Base-by-base conservation (phyloP, 1,140 invertebrate species). In the Chironomus striatipennis region DNA sequence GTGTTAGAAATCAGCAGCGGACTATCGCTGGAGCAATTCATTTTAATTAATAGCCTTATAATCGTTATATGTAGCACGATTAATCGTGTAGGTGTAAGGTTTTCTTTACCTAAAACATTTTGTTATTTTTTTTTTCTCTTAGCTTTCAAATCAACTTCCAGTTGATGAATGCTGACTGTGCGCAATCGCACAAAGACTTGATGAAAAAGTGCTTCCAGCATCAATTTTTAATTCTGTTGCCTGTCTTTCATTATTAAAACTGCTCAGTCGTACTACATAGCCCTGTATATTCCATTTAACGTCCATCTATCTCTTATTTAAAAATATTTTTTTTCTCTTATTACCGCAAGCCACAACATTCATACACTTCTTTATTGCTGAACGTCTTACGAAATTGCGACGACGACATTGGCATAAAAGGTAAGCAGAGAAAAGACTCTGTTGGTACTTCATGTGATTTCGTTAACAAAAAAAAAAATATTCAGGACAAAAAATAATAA, bases 171-270 rank as follows among this genome's bases (percentile, higher is more conserved):
- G 43, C 43, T 47, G 43, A 47, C 43, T 47, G 43, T 47, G 43
- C 43, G 43, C 43, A 47, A 47, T 47, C 43, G n/a, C 17, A 18
- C 64, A n/a, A 18, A 18, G 64, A 21, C 8, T 20, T 70, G 65
- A 70, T 70, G 65, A 70, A 70, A 70, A 70, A 70, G 20, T 70
- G 65, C 65, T 70, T 70, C 65, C 17, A 70, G 65, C 65, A 70
- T 70, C 65, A 70, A 70, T 70, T 70, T 70, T 70, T 70, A 70
- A 18, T 70, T 21, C 20, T 70, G 17, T 70, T 70, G 65, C 18
- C 65, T 70, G 65, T 70, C 17, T 15, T 8, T 70, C 20, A 21
- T 70, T 20, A 70, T 18, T 21, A 70, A 57, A 70, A 18, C 65
- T 21, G 65, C 17, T 70, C 65, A 34, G 24, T 70, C 65, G 18